Evolutionary conservation across 2,113 vertebrate species (phyloP).

Genomic region (Bujurquina vittata): DNA sequence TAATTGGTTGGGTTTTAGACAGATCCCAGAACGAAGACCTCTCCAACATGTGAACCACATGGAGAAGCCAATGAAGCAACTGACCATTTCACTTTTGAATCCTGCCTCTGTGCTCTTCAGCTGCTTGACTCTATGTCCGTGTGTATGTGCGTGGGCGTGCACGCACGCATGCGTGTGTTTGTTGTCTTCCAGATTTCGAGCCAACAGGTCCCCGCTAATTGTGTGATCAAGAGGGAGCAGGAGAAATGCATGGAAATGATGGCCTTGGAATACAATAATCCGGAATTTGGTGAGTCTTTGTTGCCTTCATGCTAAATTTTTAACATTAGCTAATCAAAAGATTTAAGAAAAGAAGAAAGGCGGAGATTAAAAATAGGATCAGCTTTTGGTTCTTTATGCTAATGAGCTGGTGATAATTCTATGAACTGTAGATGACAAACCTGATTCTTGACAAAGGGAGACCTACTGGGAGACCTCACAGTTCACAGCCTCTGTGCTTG

Average conservation of each 20-base stretch:
- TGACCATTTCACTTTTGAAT: slow-evolving; percentile 23
- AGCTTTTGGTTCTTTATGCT: not conserved
- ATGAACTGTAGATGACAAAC: slow-evolving; percentile 20
- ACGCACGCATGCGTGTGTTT: not conserved
- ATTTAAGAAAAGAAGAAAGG: not conserved
- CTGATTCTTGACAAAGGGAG: not conserved
- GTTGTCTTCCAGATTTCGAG: slow-evolving; percentile 46
- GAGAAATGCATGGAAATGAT: slow-evolving; percentile 76
- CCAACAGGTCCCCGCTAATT: slow-evolving; percentile 64
- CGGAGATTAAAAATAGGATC: not conserved
- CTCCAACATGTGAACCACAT: slow-evolving; percentile 18
- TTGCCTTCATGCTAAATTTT: not conserved
- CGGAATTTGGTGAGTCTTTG: slow-evolving; percentile 51
- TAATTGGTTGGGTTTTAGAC: slow-evolving; percentile 41
- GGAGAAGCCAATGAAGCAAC: slow-evolving; percentile 34
- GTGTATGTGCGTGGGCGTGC: not conserved
- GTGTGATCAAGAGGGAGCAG: slow-evolving; percentile 75
- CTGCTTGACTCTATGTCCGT: slow-evolving; percentile 1
- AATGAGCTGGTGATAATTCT: slow-evolving; percentile 18
- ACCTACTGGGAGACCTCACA: not conserved
- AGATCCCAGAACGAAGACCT: slow-evolving; percentile 31
- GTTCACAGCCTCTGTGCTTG: not conserved
- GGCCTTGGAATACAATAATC: slow-evolving; percentile 29
- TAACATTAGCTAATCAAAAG: not conserved
- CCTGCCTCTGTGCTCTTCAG: slow-evolving; percentile 3